phyloP scores from a whole-genome alignment of 2,888 invertebrate genomes.

The Tortrix viridana region DNA sequence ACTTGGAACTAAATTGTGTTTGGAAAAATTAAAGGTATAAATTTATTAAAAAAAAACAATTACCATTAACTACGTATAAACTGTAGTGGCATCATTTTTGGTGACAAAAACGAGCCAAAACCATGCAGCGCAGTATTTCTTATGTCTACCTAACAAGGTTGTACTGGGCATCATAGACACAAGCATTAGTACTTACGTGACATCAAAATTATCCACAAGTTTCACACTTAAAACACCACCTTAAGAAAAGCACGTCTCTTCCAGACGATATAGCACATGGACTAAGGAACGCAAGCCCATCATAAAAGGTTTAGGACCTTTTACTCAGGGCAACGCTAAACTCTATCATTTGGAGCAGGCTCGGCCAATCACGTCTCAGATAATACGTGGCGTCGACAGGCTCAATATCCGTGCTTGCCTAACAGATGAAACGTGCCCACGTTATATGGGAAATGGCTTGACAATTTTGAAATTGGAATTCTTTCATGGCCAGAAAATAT shows the following conservation, averaged over 20 bases:
- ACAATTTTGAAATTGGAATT: neutral
- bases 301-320: slow-evolving; percentile 34
- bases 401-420: slow-evolving; percentile 42
- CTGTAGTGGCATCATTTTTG: neutral
- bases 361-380: slow-evolving; percentile 49
- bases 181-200: neutral
- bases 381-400: slow-evolving; percentile 49
- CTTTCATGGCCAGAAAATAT: neutral
- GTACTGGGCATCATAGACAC: neutral
- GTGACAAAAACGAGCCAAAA: too few relatives aligned
- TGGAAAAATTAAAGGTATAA: neutral
- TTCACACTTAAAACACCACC: neutral
- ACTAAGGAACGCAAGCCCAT: slow-evolving; percentile 13
- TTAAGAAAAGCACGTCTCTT: neutral
- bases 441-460: slow-evolving; percentile 37
- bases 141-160: too few relatives aligned
- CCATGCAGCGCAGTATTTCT: too few relatives aligned
- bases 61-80: neutral
- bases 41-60: neutral
- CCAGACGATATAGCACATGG: slow-evolving; percentile 15
- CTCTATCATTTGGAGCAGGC: slow-evolving; percentile 48
- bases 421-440: slow-evolving; percentile 46
- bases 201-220: neutral
- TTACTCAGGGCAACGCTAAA: slow-evolving; percentile 46
- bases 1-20: neutral